These are phyloP conservation scores for Keiferia lycopersicella DNA, from an alignment of 2,888 invertebrate genomes.

Conservation along the genomic window DNA sequence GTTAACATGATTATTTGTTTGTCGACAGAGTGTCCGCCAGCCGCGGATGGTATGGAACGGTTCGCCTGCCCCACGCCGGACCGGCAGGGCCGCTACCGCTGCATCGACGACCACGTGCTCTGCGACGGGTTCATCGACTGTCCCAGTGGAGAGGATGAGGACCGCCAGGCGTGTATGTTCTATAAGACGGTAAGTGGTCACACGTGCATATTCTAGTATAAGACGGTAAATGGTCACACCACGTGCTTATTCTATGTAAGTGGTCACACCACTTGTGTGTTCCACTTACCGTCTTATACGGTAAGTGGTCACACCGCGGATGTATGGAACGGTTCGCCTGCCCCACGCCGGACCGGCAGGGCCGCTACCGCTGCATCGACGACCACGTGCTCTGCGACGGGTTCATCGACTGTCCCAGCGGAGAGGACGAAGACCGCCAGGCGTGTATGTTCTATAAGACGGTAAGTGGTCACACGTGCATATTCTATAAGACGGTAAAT, in stretches of 20 bases:
- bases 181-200: not conserved
- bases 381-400: constrained; percentile 91
- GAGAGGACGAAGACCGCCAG: constrained; percentile 95
- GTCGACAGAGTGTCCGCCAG: constrained; percentile 93
- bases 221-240: too few relatives aligned
- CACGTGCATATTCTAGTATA: too few relatives aligned
- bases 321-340: constrained; percentile 97
- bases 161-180: constrained; percentile 7
- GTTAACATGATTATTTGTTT: not conserved
- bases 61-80: constrained; percentile 97
- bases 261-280: constrained; percentile 93
- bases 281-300: too few relatives aligned
- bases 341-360: constrained; percentile 94
- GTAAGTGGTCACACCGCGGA: constrained; percentile 89
- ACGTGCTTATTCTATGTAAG: too few relatives aligned
- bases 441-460: constrained; percentile 99
- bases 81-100: constrained; percentile 94
- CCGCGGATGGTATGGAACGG: constrained; percentile 96
- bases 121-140: constrained; percentile 13
- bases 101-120: constrained; percentile 82
- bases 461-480: constrained; percentile 78
- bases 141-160: not conserved
- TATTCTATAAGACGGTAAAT: too few relatives aligned
- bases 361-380: constrained; percentile 95
- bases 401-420: constrained; percentile 95